Evolutionary conservation across 2,113 vertebrate genomes (phyloP).

Genomic region (Noturus placidus): DNA sequence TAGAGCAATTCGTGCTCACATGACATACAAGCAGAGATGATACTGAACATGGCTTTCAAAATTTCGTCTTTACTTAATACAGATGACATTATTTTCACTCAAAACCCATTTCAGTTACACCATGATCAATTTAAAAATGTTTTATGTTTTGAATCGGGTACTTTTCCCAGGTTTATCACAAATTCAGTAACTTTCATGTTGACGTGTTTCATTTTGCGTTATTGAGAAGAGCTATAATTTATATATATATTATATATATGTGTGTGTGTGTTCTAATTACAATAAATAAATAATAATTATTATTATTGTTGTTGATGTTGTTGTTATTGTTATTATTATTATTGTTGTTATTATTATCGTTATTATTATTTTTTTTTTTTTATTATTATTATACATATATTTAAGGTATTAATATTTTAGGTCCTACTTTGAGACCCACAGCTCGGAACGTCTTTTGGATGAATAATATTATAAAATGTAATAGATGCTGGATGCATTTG

Average conservation of each 20-base stretch:
- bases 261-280: background rate
- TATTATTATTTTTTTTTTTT: background rate
- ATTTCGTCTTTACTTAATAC: background rate
- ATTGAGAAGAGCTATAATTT: background rate
- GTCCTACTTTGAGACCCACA: background rate
- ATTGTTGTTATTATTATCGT: background rate
- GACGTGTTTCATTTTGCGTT: too few relatives aligned
- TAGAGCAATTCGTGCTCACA: background rate
- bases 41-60: background rate
- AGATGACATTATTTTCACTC: background rate
- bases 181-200: background rate
- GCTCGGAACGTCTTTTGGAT: background rate
- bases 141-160: background rate
- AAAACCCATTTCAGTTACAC: background rate
- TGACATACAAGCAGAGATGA: background rate
- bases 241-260: too few relatives aligned
- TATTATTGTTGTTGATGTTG: too few relatives aligned
- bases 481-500: background rate
- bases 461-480: background rate
- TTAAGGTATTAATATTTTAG: too few relatives aligned
- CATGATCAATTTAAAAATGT: background rate
- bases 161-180: background rate
- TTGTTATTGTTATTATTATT: too few relatives aligned
- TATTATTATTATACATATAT: background rate
- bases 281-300: background rate